phyloP scores from a whole-genome alignment of 2,797 vertebrate species.

The Salmo trutta region DNA sequence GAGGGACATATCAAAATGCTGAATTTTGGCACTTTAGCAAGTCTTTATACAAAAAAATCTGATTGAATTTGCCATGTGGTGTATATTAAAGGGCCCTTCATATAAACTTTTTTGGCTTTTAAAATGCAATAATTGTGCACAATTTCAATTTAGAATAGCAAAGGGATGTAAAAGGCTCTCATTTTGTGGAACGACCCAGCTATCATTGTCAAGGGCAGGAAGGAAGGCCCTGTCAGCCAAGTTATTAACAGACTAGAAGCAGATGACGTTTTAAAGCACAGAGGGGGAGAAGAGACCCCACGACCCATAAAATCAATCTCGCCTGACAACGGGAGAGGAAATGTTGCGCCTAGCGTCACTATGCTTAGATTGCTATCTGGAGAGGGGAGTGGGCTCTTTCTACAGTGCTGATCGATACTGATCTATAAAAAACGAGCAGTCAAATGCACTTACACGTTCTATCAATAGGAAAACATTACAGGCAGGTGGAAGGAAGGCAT shows the following conservation, averaged over 20 bases:
- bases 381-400: slow-evolving; percentile 55
- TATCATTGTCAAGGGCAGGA: slow-evolving; percentile 42
- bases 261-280: slow-evolving; percentile 61
- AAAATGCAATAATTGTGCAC: too few species aligned
- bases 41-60: too few species aligned
- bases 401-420: slow-evolving; percentile 74
- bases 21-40: too few species aligned
- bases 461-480: slow-evolving; percentile 34
- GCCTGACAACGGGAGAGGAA: slow-evolving; percentile 71
- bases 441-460: slow-evolving; percentile 58
- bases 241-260: slow-evolving; percentile 39
- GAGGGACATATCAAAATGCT: too few species aligned
- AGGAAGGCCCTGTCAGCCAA: slow-evolving; percentile 36
- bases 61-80: too few species aligned
- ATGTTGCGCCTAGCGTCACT: slow-evolving; percentile 59
- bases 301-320: slow-evolving; percentile 79
- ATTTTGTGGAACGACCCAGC: slow-evolving; percentile 27
- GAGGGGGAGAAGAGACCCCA: slow-evolving; percentile 50
- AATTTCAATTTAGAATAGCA: too few species aligned
- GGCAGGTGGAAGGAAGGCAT: slow-evolving; percentile 21
- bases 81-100: too few species aligned
- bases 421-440: slow-evolving; percentile 71
- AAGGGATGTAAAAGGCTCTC: too few species aligned
- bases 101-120: too few species aligned
- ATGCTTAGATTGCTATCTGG: slow-evolving; percentile 72